Evolutionary conservation across 2,113 vertebrate genomes (phyloP), one percentile per base, ranked within the genome.

Genomic region (Rynchops niger): DNA sequence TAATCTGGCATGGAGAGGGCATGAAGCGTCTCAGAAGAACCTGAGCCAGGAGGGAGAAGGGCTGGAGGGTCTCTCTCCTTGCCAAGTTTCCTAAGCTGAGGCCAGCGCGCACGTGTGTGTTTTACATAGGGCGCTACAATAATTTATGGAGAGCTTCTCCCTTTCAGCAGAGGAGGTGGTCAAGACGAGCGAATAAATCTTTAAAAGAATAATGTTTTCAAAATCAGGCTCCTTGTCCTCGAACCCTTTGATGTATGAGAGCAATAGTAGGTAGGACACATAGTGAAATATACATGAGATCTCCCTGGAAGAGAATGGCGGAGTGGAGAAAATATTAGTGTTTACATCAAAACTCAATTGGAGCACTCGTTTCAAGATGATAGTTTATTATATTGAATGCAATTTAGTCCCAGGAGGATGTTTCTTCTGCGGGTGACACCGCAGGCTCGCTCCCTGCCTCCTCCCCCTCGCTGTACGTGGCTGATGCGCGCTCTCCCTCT

Each of bases 161-260:
- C 82, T 97, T 96, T 97, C 84, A 49, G 97, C 97, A 69, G 94
- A 97, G 90, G 91, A 98, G 97, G 97, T 98, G 98, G 98, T 98
- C 98, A 98, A 96, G 97, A 98, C 0, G 86, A 98, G 97, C 90
- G 40, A 97, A 98, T 98, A 98, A 98, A 98, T 98, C 98, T 98
- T 98, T 98, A 97, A 98, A 98, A 98, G 98, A 98, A 98, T 98
- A 98, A 98, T 98, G 98, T 98, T 98, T 98, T 98, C 97, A 97
- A 97, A 98, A 98, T 97, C 98, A 98, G 97, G 96, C 95, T 98
- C 78, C 98, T 97, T 97, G 98, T 98, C 98, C 98, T 98, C 97
- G 82, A 98, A 97, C 95, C 85, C 95, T 98, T 98, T 98, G 98
- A 98, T 98, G 98, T 98, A 98, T 98, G 98, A 98, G 97, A 98